Evolutionary conservation across 2,797 vertebrate species (phyloP).

Genomic region (Epinephelus awoara): DNA sequence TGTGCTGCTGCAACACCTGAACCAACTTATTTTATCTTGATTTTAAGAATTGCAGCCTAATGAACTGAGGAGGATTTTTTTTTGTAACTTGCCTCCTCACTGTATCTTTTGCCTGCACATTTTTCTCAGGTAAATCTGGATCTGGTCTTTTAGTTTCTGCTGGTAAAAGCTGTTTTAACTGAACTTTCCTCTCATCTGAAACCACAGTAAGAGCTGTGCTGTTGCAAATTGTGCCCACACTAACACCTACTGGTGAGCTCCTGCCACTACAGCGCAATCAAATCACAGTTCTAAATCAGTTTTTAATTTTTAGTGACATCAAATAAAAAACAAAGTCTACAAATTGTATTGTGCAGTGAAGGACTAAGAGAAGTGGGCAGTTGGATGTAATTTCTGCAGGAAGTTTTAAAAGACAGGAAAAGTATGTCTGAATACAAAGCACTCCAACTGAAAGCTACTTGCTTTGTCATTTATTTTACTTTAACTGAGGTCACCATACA

Average conservation of each 20-base stretch:
- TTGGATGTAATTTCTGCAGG: no score
- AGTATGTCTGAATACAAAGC: no score
- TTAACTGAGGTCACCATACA: no score
- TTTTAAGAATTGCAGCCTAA: background rate
- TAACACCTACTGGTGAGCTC: slow-evolving; percentile 27
- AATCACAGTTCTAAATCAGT: background rate
- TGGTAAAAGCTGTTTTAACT: background rate
- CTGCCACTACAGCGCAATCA: background rate
- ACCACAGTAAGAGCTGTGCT: background rate
- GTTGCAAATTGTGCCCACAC: background rate
- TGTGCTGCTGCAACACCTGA: background rate
- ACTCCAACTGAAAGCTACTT: no score
- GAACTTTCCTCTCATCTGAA: background rate
- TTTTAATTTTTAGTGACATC: background rate
- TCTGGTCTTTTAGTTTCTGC: background rate
- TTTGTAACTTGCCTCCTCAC: background rate
- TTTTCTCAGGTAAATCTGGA: background rate
- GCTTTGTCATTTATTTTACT: no score
- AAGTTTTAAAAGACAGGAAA: no score
- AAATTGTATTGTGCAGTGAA: no score
- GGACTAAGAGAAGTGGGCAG: background rate
- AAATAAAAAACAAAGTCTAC: background rate
- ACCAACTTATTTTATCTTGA: background rate
- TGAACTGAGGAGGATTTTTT: no score
- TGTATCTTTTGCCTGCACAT: background rate